Conservation (phyloP, 2,888 invertebrate genomes). For the Parnassius smintheus region DNA sequence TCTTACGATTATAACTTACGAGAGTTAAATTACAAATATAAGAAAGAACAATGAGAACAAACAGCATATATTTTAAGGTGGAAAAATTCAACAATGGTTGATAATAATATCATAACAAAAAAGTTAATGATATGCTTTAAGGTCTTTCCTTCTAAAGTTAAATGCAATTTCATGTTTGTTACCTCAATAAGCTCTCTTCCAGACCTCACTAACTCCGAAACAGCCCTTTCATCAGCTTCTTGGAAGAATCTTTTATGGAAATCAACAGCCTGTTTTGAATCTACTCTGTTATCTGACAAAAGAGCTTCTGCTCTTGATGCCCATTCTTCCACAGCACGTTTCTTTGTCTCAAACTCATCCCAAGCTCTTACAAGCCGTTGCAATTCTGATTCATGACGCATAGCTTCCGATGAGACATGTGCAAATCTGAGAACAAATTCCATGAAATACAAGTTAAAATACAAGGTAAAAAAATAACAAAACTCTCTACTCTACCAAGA, state of each 20-base stretch:
- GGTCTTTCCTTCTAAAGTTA: too few relatives aligned
- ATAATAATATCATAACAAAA: too few relatives aligned
- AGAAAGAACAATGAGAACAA: too few relatives aligned
- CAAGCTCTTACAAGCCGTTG: constrained; percentile 90
- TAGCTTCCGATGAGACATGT: constrained; percentile 87
- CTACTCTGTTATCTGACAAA: constrained; percentile 89
- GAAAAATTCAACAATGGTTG: too few relatives aligned
- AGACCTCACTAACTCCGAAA: constrained; percentile 88
- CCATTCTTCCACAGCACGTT: constrained; percentile 92
- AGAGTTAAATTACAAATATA: too few relatives aligned
- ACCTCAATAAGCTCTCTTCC: constrained; percentile 87
- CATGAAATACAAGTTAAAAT: too few relatives aligned
- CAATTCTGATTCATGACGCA: constrained; percentile 89
- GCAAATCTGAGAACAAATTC: constrained; percentile 78
- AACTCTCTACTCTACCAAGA: too few relatives aligned
- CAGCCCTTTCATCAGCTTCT: constrained; percentile 91
- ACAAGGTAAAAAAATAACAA: too few relatives aligned
- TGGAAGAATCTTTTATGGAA: constrained; percentile 94
- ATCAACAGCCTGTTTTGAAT: constrained; percentile 89
- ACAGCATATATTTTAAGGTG: too few relatives aligned
- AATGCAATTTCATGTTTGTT: constrained; percentile 18
- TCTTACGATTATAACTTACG: too few relatives aligned
- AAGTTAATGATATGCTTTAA: too few relatives aligned
- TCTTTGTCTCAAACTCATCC: constrained; percentile 91
- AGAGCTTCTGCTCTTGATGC: constrained; percentile 91